Conservation (phyloP, 2,797 vertebrate genomes). For the Stomatorhinus walkeri region DNA sequence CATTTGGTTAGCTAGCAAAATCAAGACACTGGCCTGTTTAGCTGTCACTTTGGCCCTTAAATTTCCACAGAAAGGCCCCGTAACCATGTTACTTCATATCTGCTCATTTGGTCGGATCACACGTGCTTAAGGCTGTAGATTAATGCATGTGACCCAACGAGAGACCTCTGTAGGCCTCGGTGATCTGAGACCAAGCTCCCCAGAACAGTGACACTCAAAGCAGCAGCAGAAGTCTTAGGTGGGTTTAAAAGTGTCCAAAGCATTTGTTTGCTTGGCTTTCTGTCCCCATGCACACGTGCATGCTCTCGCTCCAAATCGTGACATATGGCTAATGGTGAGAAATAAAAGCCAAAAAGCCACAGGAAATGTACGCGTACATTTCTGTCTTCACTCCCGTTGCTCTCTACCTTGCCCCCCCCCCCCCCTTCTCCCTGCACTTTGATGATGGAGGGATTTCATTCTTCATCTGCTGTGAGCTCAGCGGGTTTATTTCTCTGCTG, state of each 20-base stretch:
- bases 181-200: neutral
- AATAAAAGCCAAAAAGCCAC: neutral
- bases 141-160: neutral
- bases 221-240: neutral
- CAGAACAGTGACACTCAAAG: neutral
- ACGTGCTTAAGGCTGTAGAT: neutral
- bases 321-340: neutral
- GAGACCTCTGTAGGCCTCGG: neutral
- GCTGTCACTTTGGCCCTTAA: neutral
- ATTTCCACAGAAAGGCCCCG: neutral
- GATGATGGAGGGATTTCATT: conserved; percentile 71
- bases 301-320: neutral
- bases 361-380: neutral
- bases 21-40: neutral
- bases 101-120: neutral
- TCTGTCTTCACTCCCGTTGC: conserved; percentile 9
- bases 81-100: neutral
- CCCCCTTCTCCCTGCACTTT: conserved; percentile 44
- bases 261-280: neutral
- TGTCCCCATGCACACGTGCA: neutral
- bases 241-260: neutral
- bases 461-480: conserved; percentile 64
- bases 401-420: conserved; percentile 28
- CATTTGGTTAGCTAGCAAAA: neutral
- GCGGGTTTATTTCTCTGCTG: conserved; percentile 61